These are phyloP conservation scores for Bambusicola thoracicus DNA, from an alignment of 2,113 vertebrate genomes.

Conservation along the genomic window DNA sequence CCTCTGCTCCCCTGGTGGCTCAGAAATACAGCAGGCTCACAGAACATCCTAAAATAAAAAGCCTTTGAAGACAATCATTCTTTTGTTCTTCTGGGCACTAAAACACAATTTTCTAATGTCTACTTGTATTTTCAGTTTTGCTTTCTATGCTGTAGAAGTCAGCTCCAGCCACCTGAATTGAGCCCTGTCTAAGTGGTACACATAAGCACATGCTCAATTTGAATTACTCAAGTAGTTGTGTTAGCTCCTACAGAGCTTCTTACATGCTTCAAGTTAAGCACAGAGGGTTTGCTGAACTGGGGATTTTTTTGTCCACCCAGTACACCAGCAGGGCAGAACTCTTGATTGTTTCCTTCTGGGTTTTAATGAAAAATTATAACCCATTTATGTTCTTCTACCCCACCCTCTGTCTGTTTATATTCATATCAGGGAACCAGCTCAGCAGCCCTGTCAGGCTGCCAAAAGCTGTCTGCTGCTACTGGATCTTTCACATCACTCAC, in stretches of 20 bases:
- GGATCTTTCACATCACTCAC: constrained; percentile 46
- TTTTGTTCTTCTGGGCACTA: constrained; percentile 70
- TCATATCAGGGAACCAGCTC: constrained; percentile 31
- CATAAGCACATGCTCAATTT: neutral
- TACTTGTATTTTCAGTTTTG: constrained; percentile 31
- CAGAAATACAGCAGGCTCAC: constrained; percentile 76
- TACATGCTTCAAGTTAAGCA: neutral
- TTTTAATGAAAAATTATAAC: constrained; percentile 46
- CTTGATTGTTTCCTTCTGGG: constrained; percentile 30
- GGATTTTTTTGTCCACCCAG: neutral
- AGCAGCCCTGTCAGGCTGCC: constrained; percentile 54
- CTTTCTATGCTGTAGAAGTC: neutral
- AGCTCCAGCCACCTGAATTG: neutral
- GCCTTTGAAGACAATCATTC: constrained; percentile 43
- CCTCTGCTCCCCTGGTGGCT: constrained; percentile 5
- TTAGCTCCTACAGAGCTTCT: neutral
- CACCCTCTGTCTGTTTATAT: constrained; percentile 31
- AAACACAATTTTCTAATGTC: constrained; percentile 39
- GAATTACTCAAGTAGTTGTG: neutral
- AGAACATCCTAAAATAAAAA: constrained; percentile 23
- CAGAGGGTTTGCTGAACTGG: neutral
- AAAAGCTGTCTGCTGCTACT: constrained; percentile 42
- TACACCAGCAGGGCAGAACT: neutral
- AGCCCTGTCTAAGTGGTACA: neutral
- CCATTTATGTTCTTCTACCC: constrained; percentile 27